Conservation (phyloP, 2,797 vertebrate genomes). For the Pachyuromys duprasi region DNA sequence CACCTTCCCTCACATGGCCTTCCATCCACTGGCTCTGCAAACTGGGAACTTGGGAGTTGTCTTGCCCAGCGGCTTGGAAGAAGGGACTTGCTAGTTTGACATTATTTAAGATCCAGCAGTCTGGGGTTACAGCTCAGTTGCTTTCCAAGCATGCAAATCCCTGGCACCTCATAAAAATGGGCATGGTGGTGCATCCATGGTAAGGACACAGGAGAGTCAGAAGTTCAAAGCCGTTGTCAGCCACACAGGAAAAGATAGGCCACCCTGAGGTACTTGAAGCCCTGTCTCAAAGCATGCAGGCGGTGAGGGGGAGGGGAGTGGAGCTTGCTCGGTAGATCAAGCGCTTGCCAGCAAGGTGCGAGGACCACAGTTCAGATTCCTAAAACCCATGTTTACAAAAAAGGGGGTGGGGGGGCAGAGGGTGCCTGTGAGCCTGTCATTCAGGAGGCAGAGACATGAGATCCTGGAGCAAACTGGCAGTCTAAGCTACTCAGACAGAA, state of each 20-base stretch:
- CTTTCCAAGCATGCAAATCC: not conserved
- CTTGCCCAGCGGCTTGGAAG: not conserved
- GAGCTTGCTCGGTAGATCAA: not conserved
- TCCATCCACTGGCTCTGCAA: not conserved
- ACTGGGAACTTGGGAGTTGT: not conserved
- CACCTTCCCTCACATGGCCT: not conserved
- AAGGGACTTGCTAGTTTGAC: not conserved
- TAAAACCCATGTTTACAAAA: not conserved
- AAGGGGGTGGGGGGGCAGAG: too few relatives aligned
- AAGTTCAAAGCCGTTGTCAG: not conserved
- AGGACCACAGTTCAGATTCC: not conserved
- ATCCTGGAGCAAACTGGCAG: not conserved
- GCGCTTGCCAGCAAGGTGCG: not conserved
- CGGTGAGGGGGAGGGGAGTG: too few relatives aligned
- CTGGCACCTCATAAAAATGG: not conserved
- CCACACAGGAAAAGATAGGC: not conserved
- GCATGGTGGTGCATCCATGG: not conserved
- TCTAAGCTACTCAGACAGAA: not conserved
- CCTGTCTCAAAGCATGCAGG: not conserved
- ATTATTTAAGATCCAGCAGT: not conserved
- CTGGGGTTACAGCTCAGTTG: not conserved
- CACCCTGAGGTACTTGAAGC: not conserved
- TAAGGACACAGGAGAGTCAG: not conserved
- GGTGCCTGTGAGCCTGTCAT: not conserved
- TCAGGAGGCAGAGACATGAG: not conserved